Conservation (phyloP, 1,140 invertebrate genomes). For the Aethina tumida region DNA sequence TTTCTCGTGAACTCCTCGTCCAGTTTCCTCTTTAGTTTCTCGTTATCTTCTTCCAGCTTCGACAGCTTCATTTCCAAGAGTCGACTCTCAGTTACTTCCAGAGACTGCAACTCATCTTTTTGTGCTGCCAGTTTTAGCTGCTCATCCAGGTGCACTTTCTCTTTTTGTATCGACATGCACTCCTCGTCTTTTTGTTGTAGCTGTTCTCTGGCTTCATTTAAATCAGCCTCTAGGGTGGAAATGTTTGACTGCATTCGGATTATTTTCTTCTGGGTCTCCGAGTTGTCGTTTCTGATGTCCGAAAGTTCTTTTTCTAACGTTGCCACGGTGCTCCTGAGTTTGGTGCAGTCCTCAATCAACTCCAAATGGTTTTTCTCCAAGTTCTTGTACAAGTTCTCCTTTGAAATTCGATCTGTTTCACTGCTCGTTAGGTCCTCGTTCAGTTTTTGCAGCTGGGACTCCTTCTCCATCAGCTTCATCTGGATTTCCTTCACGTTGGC, state of each 20-base stretch:
- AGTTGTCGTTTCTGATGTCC: conserved; percentile 33
- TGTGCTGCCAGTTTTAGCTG: conserved; percentile 37
- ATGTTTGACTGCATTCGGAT: neutral
- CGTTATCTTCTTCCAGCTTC: conserved; percentile 18
- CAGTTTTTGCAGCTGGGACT: conserved; percentile 34
- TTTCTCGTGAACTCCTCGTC: neutral
- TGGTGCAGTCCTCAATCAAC: conserved; percentile 25
- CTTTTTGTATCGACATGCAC: conserved; percentile 11
- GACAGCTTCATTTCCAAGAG: conserved; percentile 25
- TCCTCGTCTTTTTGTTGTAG: conserved; percentile 2
- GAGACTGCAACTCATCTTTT: conserved; percentile 32
- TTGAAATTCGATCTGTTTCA: conserved; percentile 13
- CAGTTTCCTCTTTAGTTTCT: conserved; percentile 11
- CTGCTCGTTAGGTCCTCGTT: conserved; percentile 23
- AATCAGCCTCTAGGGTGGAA: neutral
- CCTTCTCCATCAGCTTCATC: conserved; percentile 35
- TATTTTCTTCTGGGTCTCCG: conserved; percentile 18
- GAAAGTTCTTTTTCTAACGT: conserved; percentile 32
- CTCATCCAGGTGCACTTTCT: conserved; percentile 4
- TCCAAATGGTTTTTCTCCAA: conserved; percentile 30
- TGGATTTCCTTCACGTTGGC: conserved; percentile 37
- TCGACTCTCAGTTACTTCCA: conserved; percentile 29
- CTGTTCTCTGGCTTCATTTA: neutral
- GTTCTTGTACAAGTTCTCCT: conserved; percentile 16
- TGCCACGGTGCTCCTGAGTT: conserved; percentile 11